A percentile compares a stretch with the other conserved stretches of the same genome.
phyloP scores from a whole-genome alignment of 2,113 vertebrate genomes.

The Willisornis vidua region DNA sequence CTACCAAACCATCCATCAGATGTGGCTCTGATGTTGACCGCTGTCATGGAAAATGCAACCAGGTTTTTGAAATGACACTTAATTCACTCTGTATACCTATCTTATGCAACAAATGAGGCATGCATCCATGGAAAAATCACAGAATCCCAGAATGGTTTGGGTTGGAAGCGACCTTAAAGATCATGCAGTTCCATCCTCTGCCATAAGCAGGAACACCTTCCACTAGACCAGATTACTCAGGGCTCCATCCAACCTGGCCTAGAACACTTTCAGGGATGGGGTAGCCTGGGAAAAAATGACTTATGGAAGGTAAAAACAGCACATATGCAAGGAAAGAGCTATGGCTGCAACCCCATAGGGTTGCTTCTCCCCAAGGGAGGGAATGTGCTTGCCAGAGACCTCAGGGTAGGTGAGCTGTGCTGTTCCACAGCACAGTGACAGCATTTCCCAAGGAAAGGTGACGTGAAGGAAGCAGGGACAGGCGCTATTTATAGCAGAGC shows the following conservation, averaged over 20 bases:
- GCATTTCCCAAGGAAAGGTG: conserved; percentile 25
- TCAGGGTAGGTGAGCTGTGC: neutral
- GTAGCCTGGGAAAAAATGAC: neutral
- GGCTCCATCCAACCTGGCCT: neutral
- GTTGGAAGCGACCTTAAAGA: neutral
- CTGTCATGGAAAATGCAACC: neutral
- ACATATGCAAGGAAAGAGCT: neutral
- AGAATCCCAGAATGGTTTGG: neutral
- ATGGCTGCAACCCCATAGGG: neutral
- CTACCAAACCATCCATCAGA: neutral
- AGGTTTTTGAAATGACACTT: neutral
- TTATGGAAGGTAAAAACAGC: accelerated
- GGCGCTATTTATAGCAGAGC: neutral
- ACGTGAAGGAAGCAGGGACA: neutral
- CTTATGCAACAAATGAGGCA: neutral
- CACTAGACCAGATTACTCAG: neutral
- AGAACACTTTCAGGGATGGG: neutral
- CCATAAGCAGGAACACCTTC: neutral
- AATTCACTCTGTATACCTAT: accelerated
- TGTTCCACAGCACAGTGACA: neutral
- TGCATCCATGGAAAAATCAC: neutral
- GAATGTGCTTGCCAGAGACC: neutral
- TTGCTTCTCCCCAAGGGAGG: neutral
- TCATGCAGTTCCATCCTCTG: neutral
- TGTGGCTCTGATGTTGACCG: neutral